Conservation (phyloP, 2,113 vertebrate genomes). For the Pheucticus melanocephalus region DNA sequence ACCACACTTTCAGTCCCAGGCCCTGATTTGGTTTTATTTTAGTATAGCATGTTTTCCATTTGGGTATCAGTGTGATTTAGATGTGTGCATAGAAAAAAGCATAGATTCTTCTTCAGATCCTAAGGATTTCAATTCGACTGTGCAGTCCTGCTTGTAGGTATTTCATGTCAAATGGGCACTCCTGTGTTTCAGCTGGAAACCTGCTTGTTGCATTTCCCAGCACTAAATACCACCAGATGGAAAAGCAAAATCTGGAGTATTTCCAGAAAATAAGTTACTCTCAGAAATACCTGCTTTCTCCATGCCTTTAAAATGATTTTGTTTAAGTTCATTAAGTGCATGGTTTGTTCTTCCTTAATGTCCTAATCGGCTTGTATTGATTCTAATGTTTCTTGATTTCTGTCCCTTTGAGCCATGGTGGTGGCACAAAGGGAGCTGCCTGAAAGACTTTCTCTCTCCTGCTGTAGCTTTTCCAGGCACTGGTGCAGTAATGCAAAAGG, state of each 20-base stretch:
- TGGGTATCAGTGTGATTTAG: neutral
- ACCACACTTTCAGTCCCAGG: neutral
- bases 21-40: neutral
- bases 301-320: neutral
- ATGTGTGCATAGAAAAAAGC: neutral
- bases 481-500: conserved; percentile 34
- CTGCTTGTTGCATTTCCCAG: neutral
- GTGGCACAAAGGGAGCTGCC: neutral
- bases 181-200: neutral
- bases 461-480: neutral
- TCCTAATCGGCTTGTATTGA: neutral
- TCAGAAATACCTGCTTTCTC: neutral
- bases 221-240: neutral
- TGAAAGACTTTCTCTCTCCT: neutral
- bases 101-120: neutral
- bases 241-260: neutral
- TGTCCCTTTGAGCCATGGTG: neutral
- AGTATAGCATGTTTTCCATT: neutral
- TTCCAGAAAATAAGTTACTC: neutral
- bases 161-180: neutral
- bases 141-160: neutral
- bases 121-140: neutral
- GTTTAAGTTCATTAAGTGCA: neutral
- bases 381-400: conserved; percentile 31
- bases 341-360: neutral